Percentiles rank a stretch among this genome's conserved stretches.
Evolutionary conservation across 2,797 vertebrate species (phyloP).

Genomic region (Catharus ustulatus): DNA sequence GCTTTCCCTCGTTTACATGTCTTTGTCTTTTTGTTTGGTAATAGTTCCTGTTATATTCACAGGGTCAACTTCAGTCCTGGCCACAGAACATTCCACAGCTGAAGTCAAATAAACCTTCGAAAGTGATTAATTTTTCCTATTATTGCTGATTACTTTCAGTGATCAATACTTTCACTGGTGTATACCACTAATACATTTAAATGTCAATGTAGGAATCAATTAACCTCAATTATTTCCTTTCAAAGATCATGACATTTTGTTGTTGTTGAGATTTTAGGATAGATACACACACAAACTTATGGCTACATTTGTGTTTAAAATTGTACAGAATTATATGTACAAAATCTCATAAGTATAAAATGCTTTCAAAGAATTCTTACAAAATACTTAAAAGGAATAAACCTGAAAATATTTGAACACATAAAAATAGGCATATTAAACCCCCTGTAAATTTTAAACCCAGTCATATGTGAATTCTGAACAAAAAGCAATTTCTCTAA

Average conservation of each 20-base stretch:
- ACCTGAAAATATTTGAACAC: background rate
- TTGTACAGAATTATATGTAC: background rate
- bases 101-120: background rate
- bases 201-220: conserved; percentile 2
- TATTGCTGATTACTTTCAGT: conserved; percentile 31
- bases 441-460: background rate
- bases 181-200: conserved; percentile 19
- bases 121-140: conserved; percentile 33
- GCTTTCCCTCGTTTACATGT: background rate
- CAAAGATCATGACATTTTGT: background rate
- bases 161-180: conserved; percentile 32
- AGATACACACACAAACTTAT: background rate
- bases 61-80: background rate
- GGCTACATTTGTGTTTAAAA: background rate
- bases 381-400: background rate
- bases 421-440: background rate
- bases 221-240: conserved; percentile 29
- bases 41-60: background rate
- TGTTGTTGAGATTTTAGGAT: background rate
- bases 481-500: conserved; percentile 1
- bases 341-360: background rate
- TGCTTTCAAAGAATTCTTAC: background rate
- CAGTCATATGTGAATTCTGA: background rate
- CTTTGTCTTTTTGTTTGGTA: background rate
- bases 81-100: background rate